Evolutionary conservation across 1,140 invertebrate genomes (phyloP).

Genomic region (Battus philenor): DNA sequence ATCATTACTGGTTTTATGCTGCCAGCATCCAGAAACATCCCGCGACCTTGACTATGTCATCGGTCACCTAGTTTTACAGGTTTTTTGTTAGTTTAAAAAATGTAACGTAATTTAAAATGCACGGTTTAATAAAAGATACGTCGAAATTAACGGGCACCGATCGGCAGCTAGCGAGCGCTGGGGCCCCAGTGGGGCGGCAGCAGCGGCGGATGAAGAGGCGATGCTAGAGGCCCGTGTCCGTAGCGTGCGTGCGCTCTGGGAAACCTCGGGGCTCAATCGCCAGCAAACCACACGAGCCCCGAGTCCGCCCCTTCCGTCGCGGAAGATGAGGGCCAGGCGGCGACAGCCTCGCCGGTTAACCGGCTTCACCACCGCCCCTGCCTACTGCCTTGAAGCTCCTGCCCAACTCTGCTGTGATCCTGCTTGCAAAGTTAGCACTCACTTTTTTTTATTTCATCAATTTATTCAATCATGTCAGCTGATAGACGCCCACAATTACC

Average conservation of each 20-base stretch:
- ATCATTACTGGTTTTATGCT: too few species aligned
- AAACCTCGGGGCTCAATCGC: slow-evolving; percentile 16
- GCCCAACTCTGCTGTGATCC: slow-evolving; percentile 61
- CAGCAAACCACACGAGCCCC: slow-evolving; percentile 24
- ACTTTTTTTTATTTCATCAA: slow-evolving; percentile 5
- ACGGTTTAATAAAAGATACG: slow-evolving; percentile 1
- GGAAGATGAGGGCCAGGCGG: slow-evolving; percentile 57
- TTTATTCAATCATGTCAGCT: too few species aligned
- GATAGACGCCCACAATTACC: background rate
- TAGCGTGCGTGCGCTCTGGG: slow-evolving; percentile 49
- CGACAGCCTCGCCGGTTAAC: slow-evolving; percentile 47
- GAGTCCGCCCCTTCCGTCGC: slow-evolving; percentile 38
- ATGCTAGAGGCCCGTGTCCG: slow-evolving; percentile 47
- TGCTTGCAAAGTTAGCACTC: slow-evolving; percentile 41
- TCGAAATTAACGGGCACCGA: slow-evolving; percentile 53
- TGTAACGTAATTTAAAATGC: too few species aligned
- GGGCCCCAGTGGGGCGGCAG: slow-evolving; percentile 42
- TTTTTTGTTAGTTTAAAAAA: too few species aligned
- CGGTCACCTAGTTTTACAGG: too few species aligned
- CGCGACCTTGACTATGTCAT: too few species aligned
- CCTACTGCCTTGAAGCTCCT: slow-evolving; percentile 54
- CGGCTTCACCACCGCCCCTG: slow-evolving; percentile 36
- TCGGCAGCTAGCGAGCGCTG: slow-evolving; percentile 72
- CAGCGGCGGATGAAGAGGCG: slow-evolving; percentile 46
- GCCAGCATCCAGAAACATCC: too few species aligned